These are phyloP conservation scores for Falco rusticolus DNA, from an alignment of 2,797 vertebrate species.

Conservation along the genomic window DNA sequence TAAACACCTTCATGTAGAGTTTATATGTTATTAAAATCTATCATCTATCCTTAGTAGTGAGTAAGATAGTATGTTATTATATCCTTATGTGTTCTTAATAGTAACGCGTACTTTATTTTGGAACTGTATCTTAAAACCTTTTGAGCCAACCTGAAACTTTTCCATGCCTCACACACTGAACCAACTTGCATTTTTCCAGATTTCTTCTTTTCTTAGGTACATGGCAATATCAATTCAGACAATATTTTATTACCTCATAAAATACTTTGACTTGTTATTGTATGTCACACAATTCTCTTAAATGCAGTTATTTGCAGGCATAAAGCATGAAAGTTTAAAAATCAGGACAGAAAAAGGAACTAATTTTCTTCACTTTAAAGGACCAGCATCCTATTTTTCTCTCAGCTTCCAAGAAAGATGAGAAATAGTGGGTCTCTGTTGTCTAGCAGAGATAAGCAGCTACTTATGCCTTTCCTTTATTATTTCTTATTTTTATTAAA, in stretches of 20 bases:
- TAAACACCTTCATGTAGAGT: neutral
- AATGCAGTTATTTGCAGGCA: neutral
- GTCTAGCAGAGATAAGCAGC: neutral
- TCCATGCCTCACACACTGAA: neutral
- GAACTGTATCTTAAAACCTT: neutral
- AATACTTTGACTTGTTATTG: neutral
- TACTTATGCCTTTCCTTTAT: neutral
- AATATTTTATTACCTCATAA: neutral
- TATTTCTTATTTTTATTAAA: too few species aligned
- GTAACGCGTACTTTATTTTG: neutral
- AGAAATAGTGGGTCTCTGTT: neutral
- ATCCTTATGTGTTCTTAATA: neutral
- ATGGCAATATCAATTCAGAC: neutral
- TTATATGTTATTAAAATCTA: slow-evolving; percentile 18
- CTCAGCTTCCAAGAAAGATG: neutral
- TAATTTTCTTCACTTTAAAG: neutral
- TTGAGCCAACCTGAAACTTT: neutral
- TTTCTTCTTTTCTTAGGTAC: neutral
- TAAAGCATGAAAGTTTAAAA: neutral
- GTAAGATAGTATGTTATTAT: neutral
- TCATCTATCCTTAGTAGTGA: neutral
- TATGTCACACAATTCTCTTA: neutral
- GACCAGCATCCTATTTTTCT: neutral
- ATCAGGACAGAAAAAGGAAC: neutral
- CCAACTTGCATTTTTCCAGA: neutral